Percentiles rank a stretch among this genome's conserved stretches.
phyloP scores from a whole-genome alignment of 2,888 invertebrate genomes.

The Buathra laborator region DNA sequence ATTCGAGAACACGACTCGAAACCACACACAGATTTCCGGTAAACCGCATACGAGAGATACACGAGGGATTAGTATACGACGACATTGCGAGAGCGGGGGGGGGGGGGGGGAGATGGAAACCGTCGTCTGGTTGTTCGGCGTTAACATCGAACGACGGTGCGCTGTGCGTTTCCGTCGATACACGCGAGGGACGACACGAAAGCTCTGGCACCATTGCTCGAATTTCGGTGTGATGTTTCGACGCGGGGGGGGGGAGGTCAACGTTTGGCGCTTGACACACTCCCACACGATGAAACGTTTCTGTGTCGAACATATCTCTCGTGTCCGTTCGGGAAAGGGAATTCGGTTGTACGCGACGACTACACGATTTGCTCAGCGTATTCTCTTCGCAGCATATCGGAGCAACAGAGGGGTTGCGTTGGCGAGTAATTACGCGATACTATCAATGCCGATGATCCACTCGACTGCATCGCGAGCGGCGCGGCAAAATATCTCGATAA shows the following conservation, averaged over 20 bases:
- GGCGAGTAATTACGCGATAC: conserved; percentile 15
- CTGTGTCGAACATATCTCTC: conserved; percentile 45
- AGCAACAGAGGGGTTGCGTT: neutral
- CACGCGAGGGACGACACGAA: conserved; percentile 19
- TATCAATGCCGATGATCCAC: conserved; percentile 36
- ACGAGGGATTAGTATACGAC: conserved; percentile 48
- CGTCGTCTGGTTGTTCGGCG: conserved; percentile 47
- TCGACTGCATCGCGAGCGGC: neutral
- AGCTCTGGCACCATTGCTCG: conserved; percentile 37
- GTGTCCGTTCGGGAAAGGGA: conserved; percentile 19
- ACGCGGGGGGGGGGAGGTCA: conserved; percentile 19
- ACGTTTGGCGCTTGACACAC: conserved; percentile 34
- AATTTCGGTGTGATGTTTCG: conserved; percentile 30
- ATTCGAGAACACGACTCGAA: conserved; percentile 17
- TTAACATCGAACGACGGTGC: conserved; percentile 30
- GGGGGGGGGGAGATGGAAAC: conserved; percentile 25
- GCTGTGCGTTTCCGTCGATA: neutral
- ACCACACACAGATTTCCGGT: conserved; percentile 24
- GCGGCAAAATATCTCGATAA: conserved; percentile 11
- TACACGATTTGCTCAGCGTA: conserved; percentile 17
- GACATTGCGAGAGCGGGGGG: conserved; percentile 45
- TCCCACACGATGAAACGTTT: conserved; percentile 20
- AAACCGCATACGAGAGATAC: conserved; percentile 30
- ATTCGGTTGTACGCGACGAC: conserved; percentile 25
- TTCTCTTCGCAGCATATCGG: neutral